These are phyloP conservation scores for Lydus trimaculatus DNA, from an alignment of 2,888 invertebrate species.

Conservation along the genomic window DNA sequence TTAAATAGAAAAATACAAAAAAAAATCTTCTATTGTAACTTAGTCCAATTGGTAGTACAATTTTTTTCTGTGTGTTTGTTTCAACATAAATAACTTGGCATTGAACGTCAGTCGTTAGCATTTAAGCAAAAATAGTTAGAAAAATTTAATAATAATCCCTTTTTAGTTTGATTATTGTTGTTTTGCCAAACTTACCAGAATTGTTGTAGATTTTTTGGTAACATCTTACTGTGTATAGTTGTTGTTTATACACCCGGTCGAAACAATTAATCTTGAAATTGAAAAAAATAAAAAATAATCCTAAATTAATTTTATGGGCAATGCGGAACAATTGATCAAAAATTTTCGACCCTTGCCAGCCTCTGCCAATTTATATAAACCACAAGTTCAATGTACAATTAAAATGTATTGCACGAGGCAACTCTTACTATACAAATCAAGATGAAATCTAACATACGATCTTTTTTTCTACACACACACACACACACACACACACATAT, in stretches of 20 bases:
- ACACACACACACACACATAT: too few species aligned
- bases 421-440: not conserved
- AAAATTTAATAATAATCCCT: not conserved
- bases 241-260: not conserved
- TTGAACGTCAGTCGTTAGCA: not conserved
- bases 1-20: not conserved
- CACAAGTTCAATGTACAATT: conserved; percentile 6
- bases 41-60: not conserved
- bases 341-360: not conserved
- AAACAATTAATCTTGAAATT: not conserved
- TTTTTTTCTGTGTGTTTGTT: not conserved
- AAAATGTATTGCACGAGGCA: not conserved
- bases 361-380: not conserved
- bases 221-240: not conserved
- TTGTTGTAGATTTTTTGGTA: not conserved
- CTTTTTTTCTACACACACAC: not conserved
- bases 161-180: too few species aligned
- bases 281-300: not conserved
- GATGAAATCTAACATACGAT: not conserved
- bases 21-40: not conserved
- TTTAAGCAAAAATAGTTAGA: not conserved
- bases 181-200: not conserved
- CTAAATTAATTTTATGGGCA: not conserved
- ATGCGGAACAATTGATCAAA: not conserved
- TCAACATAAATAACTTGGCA: not conserved